phyloP scores from a whole-genome alignment of 2,888 invertebrate species.

The Gari tellinella region DNA sequence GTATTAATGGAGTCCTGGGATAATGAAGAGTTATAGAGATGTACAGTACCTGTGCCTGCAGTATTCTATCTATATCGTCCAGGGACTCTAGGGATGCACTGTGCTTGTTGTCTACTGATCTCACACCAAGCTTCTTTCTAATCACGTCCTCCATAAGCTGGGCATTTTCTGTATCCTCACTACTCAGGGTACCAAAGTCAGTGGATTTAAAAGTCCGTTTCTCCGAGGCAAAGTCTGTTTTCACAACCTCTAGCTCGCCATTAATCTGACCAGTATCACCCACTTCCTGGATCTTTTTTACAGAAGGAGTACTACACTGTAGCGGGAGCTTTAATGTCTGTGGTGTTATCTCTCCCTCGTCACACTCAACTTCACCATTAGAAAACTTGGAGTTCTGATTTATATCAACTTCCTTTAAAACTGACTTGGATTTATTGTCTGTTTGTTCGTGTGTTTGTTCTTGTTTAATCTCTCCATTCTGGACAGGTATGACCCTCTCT shows the following conservation, averaged over 20 bases:
- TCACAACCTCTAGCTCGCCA: constrained; percentile 67
- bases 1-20: too few species aligned
- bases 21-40: too few species aligned
- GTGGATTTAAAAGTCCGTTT: constrained; percentile 56
- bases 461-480: too few species aligned
- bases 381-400: too few species aligned
- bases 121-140: neutral
- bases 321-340: too few species aligned
- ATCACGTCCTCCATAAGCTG: neutral
- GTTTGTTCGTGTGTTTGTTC: too few species aligned
- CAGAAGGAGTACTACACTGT: too few species aligned
- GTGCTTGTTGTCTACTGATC: constrained; percentile 8
- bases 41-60: constrained; percentile 52
- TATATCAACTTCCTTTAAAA: too few species aligned
- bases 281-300: constrained; percentile 47
- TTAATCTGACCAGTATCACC: constrained; percentile 23
- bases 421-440: too few species aligned
- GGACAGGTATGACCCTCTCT: too few species aligned
- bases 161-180: neutral
- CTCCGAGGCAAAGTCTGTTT: constrained; percentile 65
- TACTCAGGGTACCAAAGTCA: constrained; percentile 2
- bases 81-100: constrained; percentile 50
- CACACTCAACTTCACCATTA: too few species aligned
- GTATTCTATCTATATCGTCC: constrained; percentile 54
- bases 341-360: too few species aligned